Percentiles rank a stretch among this genome's conserved stretches.
phyloP scores from a whole-genome alignment of 30 jellyfish, hydroid and myxozoan genomes.

The Nemopilema nomurai region DNA sequence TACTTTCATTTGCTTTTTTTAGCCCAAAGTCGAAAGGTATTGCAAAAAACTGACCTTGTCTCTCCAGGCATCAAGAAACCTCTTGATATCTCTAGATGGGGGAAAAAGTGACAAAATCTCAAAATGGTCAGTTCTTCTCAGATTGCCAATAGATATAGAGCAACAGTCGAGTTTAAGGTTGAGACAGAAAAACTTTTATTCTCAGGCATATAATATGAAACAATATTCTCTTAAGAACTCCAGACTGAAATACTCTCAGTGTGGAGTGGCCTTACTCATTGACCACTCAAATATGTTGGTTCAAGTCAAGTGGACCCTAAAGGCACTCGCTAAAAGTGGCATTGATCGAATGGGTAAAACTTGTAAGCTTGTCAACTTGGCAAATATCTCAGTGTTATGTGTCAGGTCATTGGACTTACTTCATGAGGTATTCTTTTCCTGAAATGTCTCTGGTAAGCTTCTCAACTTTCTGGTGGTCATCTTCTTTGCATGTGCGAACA shows the following conservation, averaged over 20 bases:
- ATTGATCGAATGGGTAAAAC: not conserved
- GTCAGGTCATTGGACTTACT: conserved; percentile 30
- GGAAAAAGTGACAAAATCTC: no score
- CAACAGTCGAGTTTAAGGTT: no score
- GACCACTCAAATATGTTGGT: no score
- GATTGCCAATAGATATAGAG: no score
- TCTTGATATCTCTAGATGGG: conserved; percentile 70
- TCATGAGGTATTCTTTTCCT: conserved; percentile 58
- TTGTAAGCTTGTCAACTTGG: not conserved
- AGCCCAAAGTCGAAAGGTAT: not conserved
- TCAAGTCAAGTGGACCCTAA: no score
- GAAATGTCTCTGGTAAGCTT: conserved; percentile 16
- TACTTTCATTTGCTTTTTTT: not conserved
- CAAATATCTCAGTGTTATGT: not conserved
- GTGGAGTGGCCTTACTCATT: no score
- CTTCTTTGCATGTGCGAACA: conserved; percentile 58
- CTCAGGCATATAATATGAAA: no score
- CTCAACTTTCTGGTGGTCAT: conserved; percentile 51
- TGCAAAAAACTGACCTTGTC: conserved; percentile 52
- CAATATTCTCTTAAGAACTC: no score
- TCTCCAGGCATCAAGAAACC: conserved; percentile 72
- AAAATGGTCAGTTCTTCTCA: no score
- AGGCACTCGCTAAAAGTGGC: not conserved
- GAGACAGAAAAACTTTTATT: no score
- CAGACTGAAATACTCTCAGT: no score